phyloP scores from a whole-genome alignment of 1,140 invertebrate genomes.

The Octopus sinensis region DNA sequence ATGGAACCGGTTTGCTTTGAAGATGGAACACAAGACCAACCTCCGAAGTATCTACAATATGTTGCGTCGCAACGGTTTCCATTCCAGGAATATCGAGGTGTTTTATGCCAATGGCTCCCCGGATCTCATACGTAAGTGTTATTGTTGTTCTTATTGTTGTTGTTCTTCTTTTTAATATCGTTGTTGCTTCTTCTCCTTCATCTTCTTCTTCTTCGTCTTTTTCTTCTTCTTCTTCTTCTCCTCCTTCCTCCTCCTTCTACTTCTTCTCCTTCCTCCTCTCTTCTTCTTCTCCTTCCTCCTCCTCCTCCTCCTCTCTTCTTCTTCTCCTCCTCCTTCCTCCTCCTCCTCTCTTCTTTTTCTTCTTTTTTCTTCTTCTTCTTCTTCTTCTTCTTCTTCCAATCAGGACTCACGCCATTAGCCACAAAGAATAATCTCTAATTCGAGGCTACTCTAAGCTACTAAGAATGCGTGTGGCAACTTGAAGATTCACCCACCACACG shows the following conservation, averaged over 20 bases:
- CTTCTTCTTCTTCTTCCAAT: no score
- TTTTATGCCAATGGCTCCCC: constrained; percentile 62
- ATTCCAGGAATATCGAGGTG: constrained; percentile 60
- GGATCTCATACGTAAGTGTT: constrained; percentile 40
- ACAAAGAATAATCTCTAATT: no score
- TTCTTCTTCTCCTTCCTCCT: no score
- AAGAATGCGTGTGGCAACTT: no score
- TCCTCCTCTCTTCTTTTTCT: background rate
- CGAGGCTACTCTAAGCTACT: no score
- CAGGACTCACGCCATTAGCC: no score
- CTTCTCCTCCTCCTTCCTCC: background rate
- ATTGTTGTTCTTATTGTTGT: background rate
- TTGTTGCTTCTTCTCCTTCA: background rate
- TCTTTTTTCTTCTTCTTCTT: background rate
- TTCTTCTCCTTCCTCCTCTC: background rate
- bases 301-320: background rate
- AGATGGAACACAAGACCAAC: constrained; percentile 50
- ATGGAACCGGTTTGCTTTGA: constrained; percentile 60
- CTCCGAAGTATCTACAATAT: constrained; percentile 55
- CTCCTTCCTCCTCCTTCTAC: background rate
- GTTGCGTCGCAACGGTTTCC: constrained; percentile 60
- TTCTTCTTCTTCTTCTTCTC: background rate
- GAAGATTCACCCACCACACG: no score
- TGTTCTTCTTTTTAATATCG: background rate
- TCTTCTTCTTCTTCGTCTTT: background rate